phyloP scores from a whole-genome alignment of 2,888 invertebrate genomes.

The Conomelus anceps region DNA sequence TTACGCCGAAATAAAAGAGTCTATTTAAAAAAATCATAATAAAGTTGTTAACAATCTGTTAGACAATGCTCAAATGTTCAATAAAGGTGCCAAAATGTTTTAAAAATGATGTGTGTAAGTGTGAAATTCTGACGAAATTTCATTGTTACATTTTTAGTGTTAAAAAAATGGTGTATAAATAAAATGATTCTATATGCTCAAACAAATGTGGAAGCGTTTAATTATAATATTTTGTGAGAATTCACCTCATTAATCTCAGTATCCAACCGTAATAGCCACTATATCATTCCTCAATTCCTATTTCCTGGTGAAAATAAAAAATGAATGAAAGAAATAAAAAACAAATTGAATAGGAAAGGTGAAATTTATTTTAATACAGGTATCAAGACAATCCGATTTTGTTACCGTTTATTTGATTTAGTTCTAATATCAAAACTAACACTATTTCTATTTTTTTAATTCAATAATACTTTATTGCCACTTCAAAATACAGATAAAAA shows the following conservation, averaged over 20 bases:
- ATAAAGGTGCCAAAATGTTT: background rate
- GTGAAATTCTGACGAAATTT: background rate
- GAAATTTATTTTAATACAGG: too few relatives aligned
- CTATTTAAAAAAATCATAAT: too few relatives aligned
- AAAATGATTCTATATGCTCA: constrained; percentile 4
- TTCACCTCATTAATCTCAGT: background rate
- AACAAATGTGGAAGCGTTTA: background rate
- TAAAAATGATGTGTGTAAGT: background rate
- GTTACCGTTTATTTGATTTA: too few relatives aligned
- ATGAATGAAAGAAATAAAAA: background rate
- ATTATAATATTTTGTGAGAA: background rate
- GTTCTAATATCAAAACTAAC: too few relatives aligned
- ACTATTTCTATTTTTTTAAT: too few relatives aligned
- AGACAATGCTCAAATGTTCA: background rate
- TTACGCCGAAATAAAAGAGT: background rate
- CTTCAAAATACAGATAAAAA: too few relatives aligned
- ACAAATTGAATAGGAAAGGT: too few relatives aligned
- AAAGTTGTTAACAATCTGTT: background rate
- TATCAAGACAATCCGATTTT: too few relatives aligned
- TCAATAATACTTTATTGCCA: too few relatives aligned
- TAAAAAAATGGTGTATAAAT: background rate
- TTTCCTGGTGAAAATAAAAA: background rate
- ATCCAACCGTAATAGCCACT: too few relatives aligned
- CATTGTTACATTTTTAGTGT: background rate
- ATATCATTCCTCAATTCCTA: background rate